phyloP scores from a whole-genome alignment of 1,140 invertebrate genomes.

The Drosophila mauritiana region DNA sequence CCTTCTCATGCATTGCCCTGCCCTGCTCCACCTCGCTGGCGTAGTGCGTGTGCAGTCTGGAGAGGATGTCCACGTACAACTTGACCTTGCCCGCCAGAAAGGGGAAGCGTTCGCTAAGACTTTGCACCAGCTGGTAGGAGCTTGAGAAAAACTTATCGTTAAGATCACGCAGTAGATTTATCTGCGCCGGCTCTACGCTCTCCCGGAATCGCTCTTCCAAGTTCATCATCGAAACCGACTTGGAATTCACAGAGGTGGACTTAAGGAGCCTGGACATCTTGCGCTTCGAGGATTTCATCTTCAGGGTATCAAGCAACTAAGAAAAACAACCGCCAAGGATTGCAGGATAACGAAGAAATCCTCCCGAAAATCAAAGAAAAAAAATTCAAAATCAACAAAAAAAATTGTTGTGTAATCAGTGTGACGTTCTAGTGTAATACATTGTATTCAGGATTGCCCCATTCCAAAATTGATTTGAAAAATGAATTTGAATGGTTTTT shows the following conservation, averaged over 20 bases:
- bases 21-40: slow-evolving; percentile 2
- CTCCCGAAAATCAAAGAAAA: neutral
- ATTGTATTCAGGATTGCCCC: neutral
- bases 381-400: slow-evolving; percentile 13
- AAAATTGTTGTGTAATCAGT: slow-evolving; percentile 18
- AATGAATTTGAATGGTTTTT: slow-evolving; percentile 17
- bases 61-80: slow-evolving; percentile 53
- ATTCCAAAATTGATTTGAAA: neutral
- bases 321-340: neutral
- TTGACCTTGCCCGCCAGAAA: slow-evolving; percentile 55
- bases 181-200: slow-evolving; percentile 25
- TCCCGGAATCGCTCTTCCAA: slow-evolving; percentile 8
- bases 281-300: neutral
- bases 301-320: neutral
- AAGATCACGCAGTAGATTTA: slow-evolving; percentile 49
- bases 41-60: slow-evolving; percentile 46
- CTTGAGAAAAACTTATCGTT: slow-evolving; percentile 38
- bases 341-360: neutral
- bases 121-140: slow-evolving; percentile 49
- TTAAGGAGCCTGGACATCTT: neutral
- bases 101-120: neutral
- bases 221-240: neutral
- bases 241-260: neutral
- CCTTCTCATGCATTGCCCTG: slow-evolving; percentile 6
- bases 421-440: slow-evolving; percentile 18